phyloP scores from a whole-genome alignment of 2,113 vertebrate species.

The Podiceps cristatus region DNA sequence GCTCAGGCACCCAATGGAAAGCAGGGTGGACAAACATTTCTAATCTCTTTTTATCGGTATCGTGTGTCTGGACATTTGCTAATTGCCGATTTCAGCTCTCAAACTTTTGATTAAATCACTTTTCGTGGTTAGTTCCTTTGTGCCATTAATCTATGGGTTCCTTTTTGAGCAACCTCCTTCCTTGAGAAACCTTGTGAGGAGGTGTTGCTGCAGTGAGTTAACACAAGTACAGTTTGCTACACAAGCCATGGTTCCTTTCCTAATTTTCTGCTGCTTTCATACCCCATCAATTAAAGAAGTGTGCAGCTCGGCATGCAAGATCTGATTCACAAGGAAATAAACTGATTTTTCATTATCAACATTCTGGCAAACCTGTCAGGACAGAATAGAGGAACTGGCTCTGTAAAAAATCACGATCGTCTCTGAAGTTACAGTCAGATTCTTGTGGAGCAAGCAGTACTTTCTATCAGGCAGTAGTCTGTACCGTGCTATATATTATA shows the following conservation, averaged over 20 bases:
- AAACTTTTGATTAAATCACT: not conserved
- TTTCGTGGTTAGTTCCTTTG: not conserved
- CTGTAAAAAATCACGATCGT: not conserved
- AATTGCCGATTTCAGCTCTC: not conserved
- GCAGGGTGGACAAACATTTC: not conserved
- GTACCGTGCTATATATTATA: not conserved
- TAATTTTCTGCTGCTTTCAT: not conserved
- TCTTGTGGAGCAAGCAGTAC: not conserved
- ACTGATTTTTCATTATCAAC: not conserved
- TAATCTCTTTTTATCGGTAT: not conserved
- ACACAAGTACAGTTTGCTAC: not conserved
- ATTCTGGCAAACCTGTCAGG: not conserved
- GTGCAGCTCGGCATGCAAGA: not conserved
- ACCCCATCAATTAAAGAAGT: not conserved
- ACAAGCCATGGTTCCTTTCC: not conserved
- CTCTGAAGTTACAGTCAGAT: not conserved
- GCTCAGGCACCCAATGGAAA: not conserved
- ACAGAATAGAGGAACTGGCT: not conserved
- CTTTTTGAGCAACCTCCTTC: not conserved
- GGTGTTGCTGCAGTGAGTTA: not conserved
- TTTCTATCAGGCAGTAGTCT: not conserved
- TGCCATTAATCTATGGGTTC: not conserved
- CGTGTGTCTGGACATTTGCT: not conserved
- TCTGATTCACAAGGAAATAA: not conserved
- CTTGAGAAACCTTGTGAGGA: not conserved